Evolutionary conservation across 2,797 vertebrate genomes (phyloP).

Genomic region (Pitangus sulphuratus): DNA sequence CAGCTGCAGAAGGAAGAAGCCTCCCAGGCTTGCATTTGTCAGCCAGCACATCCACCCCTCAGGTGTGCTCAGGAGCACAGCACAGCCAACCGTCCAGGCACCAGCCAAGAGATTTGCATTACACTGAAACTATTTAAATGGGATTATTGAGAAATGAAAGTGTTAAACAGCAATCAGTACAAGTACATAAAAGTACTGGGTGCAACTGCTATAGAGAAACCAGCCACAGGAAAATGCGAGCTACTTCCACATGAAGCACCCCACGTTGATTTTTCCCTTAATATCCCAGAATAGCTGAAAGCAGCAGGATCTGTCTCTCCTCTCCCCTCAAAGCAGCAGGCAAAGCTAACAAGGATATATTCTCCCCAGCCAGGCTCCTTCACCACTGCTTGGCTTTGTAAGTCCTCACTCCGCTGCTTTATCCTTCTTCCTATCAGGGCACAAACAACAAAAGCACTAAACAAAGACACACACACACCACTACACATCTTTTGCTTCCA

Average conservation of each 20-base stretch:
- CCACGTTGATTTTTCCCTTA: background rate
- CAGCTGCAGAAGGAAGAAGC: background rate
- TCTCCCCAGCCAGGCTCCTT: background rate
- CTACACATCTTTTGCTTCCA: background rate
- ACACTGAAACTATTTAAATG: background rate
- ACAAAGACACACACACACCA: background rate
- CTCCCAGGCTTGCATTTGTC: background rate
- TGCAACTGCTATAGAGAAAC: background rate
- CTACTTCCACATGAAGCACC: background rate
- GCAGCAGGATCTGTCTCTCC: fast-evolving
- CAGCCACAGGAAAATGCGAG: background rate
- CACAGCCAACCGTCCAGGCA: background rate
- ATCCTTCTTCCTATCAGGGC: background rate
- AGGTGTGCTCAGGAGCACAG: background rate
- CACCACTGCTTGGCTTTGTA: background rate
- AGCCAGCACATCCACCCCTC: background rate
- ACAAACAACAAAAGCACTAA: background rate
- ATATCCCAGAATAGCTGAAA: background rate
- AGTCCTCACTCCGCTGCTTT: background rate
- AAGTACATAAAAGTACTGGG: background rate
- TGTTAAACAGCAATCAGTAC: background rate
- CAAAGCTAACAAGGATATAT: fast-evolving
- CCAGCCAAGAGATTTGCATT: background rate
- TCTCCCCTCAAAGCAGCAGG: background rate
- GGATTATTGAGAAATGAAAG: background rate